Evolutionary conservation across 1,140 invertebrate species (phyloP), one percentile per base, ranked within the genome.

Genomic region (Physella acuta): DNA sequence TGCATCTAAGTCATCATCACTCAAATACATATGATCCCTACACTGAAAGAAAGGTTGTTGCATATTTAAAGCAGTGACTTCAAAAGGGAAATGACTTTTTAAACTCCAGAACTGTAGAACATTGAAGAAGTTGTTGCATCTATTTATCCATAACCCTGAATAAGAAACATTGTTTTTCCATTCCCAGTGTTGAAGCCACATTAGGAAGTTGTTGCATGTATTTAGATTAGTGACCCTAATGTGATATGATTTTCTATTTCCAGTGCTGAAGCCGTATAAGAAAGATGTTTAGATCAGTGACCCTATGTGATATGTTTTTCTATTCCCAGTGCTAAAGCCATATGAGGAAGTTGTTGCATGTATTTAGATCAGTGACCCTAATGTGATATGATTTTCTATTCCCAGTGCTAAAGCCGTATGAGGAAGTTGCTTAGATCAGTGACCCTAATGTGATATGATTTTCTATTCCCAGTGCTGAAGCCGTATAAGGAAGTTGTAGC

Each of bases 401-500:
- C 20, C 8, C 20, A 44, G 39, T 44, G 20, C 20, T 44, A 44
- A 44, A 44, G 20, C 8, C 39, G 8, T 44, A 11, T 20, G 8
- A 11, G 8, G 39, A 44, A 11, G 8, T 44, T 44, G 8, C 20
- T 49, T 49, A 14, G n/a, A 11, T 49, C 11, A 14, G 44, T 49
- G 44, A 56, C 26, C 8, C 26, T 56, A 16, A 61, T 14, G 44
- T 36, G 16, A 39, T 59, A 53, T 70, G n/a, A 69, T 58, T 30
- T 69, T 58, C 24, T 31, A 28, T 30, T 71, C 72, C 53, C 73
- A 84, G 82, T 75, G 36, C 30, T 84, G 60, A 67, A 85, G 14
- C 66, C 80, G 20, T 82, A 84, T 82, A 90, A 93, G 78, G 87
- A 90, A 14, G 88, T 94, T 31, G 90, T 94, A n/a, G 86, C 89